phyloP scores from a whole-genome alignment of 2,888 invertebrate genomes.

The Harpalus rufipes region DNA sequence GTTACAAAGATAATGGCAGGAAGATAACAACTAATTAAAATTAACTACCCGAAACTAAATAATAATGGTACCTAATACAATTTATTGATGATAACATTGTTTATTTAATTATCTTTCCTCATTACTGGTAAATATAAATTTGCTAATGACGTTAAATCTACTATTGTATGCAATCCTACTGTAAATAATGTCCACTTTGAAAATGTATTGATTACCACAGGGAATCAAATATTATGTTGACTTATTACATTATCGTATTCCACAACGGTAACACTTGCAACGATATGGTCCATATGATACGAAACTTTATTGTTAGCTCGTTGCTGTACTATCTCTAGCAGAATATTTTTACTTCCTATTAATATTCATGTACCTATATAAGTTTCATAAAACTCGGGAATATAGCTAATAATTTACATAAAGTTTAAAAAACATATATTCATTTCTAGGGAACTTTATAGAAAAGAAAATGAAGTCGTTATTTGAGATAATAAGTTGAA shows the following conservation, averaged over 20 bases:
- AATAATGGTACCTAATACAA: background rate
- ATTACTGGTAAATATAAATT: slow-evolving; percentile 42
- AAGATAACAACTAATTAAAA: background rate
- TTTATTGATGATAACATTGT: slow-evolving; percentile 46
- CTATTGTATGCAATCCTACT: slow-evolving; percentile 25
- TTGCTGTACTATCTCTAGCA: slow-evolving; percentile 5
- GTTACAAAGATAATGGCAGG: no score
- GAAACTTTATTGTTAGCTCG: slow-evolving; percentile 27
- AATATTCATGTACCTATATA: slow-evolving; percentile 35
- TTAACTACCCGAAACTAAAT: background rate
- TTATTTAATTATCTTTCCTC: slow-evolving; percentile 36
- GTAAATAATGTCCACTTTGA: background rate
- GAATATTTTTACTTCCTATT: slow-evolving; percentile 46
- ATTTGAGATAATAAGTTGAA: background rate
- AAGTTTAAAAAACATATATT: slow-evolving; percentile 20
- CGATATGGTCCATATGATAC: slow-evolving; percentile 10
- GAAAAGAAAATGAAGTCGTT: background rate
- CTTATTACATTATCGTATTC: slow-evolving; percentile 15
- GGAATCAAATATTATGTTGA: slow-evolving; percentile 31
- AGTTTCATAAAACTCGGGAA: slow-evolving; percentile 23
- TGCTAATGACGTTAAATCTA: slow-evolving; percentile 37
- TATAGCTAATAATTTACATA: slow-evolving; percentile 24
- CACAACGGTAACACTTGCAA: slow-evolving; percentile 5
- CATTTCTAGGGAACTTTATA: slow-evolving; percentile 4
- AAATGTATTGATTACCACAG: slow-evolving; percentile 13